Evolutionary conservation across 1,140 invertebrate species (phyloP).

Genomic region (Bilobella aurantiaca): DNA sequence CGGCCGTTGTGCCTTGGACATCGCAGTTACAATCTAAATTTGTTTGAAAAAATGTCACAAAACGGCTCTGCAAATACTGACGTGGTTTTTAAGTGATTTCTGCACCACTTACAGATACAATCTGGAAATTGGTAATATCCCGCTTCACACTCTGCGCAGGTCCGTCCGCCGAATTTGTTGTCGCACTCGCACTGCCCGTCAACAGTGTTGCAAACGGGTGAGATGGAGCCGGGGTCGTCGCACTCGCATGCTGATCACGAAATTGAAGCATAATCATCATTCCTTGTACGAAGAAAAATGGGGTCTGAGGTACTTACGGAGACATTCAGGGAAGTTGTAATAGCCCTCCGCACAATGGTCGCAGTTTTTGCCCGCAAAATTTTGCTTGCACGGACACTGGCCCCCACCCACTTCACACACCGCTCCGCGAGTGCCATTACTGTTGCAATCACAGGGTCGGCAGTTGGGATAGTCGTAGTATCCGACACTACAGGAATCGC

Average conservation of each 20-base stretch:
- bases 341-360: slow-evolving; percentile 77
- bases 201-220: slow-evolving; percentile 62
- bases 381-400: slow-evolving; percentile 63
- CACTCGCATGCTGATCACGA: slow-evolving; percentile 69
- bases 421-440: slow-evolving; percentile 75
- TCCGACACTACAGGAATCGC: slow-evolving; percentile 73
- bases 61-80: not conserved
- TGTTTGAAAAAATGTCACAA: slow-evolving; percentile 9
- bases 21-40: slow-evolving; percentile 85
- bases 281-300: not conserved
- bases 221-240: slow-evolving; percentile 61
- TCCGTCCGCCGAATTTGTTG: slow-evolving; percentile 71
- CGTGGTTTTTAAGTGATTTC: not conserved
- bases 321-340: slow-evolving; percentile 84
- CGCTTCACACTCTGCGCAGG: slow-evolving; percentile 77
- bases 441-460: slow-evolving; percentile 81
- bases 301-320: slow-evolving; percentile 46
- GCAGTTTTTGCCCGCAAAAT: slow-evolving; percentile 76
- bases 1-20: slow-evolving; percentile 65
- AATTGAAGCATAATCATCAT: not conserved
- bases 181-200: slow-evolving; percentile 84
- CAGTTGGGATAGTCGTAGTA: slow-evolving; percentile 93
- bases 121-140: slow-evolving; percentile 83
- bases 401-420: slow-evolving; percentile 74
- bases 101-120: slow-evolving; percentile 79